Base-by-base conservation (phyloP, 2,113 vertebrate genomes). In the Pionites leucogaster region DNA sequence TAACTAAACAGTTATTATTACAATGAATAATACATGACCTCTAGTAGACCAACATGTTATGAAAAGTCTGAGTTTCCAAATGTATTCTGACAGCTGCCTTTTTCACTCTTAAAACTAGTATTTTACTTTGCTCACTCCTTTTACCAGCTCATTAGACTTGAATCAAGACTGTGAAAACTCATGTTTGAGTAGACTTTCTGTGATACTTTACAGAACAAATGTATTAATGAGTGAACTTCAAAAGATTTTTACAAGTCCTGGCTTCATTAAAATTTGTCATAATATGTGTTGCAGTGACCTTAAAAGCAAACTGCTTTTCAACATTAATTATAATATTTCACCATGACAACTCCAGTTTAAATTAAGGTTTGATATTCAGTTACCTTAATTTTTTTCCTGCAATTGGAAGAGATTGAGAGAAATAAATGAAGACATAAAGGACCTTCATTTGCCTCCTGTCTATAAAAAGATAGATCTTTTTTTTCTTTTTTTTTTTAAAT, bases 181-280 rank as follows among this genome's bases (percentile, higher is more conserved):
- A 22, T 33, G 14, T 78, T 93, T 46, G 68, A 81, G 57, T 50
- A 86, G 86, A 71, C 41, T 25, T 81, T 95, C 77, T 63, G 37
- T 80, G 50, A 68, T 90, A 81, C 47, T 92, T 96, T 92, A 57
- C 86, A 91, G 88, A 95, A 75, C n/a, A 90, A 82, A 76, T 57
- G 42, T 39, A 80, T 82, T 94, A 92, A 92, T 88, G 42, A 88
- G 59, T 20, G 39, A 87, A 46, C 70, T 93, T 96, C 63, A 85
- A 79, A 97, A 88, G 62, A 62, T 44, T 93, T 94, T 91, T 90
- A 60, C 39, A 92, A 95, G 82, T 35, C 52, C 44, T 77, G 68
- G 63, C 84, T 88, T 91, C 82, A 86, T 97, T 97, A 95, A 93
- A 82, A 92, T 90, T 91, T 91, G 11, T 37, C 8, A 29, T 86